Base-by-base conservation (phyloP, 2,888 invertebrate genomes). In the Kuschelorhynchus macadamiae region DNA sequence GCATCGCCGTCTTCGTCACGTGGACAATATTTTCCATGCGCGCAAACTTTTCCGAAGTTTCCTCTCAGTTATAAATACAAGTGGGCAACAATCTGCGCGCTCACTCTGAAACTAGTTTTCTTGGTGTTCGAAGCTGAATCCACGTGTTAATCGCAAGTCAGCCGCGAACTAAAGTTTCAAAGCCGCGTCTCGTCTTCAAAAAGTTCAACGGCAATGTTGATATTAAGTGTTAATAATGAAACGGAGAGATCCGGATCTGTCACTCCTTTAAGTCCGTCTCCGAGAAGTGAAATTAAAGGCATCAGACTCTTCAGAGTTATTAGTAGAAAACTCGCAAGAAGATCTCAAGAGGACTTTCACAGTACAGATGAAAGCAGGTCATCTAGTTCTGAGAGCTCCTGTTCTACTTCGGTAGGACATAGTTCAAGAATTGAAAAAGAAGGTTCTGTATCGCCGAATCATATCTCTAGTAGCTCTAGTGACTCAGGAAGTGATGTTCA, bases 281-380 rank as follows among this genome's bases (percentile, higher is more conserved):
- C 88, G 0, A 85, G 87, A 2, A 83, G 85, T 68, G 87, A 87
- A 74, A 78, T 82, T 14, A 88, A 89, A 8, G 90, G 90, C 53
- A 85, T 89, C 67, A 85, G 90, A 49, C 85, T 92, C 74, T 88
- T 92, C 77, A 87, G 90, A 71, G 89, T 89, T 21, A 86, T 92
- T 71, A 88, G 89, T 80, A 85, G 88, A 63, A 88, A 88, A 71
- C 85, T 92, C 50, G 87, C 89, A 0, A 85, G 88, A 56, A 84
- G 86, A 46, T 84, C 87, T 62, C 81, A 80, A 9, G 85, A 84
- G 57, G 52, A 62, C 77, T 82, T 81, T 75, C 81, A 81, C 59
- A 85, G 82, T 70, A 83, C 83, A 69, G 81, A 84, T 49, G 83
- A 86, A 60, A 81, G 85, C 56, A 81, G 85, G 55, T 86, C 85